Base-by-base conservation (phyloP, 2,888 invertebrate genomes). In the Sarcophaga rosellei region DNA sequence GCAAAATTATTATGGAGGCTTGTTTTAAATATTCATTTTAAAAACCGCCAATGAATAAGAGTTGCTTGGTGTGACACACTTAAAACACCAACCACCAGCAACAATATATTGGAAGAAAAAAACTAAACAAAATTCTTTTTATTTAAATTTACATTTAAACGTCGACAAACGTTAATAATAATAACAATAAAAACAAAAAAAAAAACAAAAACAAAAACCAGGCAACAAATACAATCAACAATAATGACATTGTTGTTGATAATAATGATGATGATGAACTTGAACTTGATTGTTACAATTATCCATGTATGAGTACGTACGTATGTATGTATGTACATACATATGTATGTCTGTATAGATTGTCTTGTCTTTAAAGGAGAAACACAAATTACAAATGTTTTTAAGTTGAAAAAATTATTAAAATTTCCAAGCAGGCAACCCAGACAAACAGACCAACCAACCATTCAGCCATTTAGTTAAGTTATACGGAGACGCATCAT, bases 241-340 rank as follows among this genome's bases (percentile, higher is more conserved):
- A 25, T 53, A 25, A 25, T 53, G 25, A 53, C 57, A 20, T 61
- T 63, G 21, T 65, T 70, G 61, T 25, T 76, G 21, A 62, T 75
- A n/a, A 61, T 57, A 20, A 45, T 84, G 62, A 17, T 63, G 44
- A 78, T 78, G 83, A 81, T 84, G 77, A 86, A 86, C 86, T 86
- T 86, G 86, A 86, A 86, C 86, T 86, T 86, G 86, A 84, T 81
- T 70, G 84, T 81, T 77, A 81, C 80, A 86, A 84, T 84, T 86
- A 86, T 86, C 78, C 83, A 77, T 76, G 72, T 53, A 66, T 62
- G 72, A 20, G n/a, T 53, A 53, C 23, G 21, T 44, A 4, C 2
- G 2, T 35, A 66, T 4, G 2, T 66, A 6, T 47, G 17, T 70
- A 47, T 65, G 23, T 59, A n/a, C 2, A 4, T 35, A 66, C 12